Conservation (phyloP, 2,888 invertebrate genomes). For the Rotaria socialis region DNA sequence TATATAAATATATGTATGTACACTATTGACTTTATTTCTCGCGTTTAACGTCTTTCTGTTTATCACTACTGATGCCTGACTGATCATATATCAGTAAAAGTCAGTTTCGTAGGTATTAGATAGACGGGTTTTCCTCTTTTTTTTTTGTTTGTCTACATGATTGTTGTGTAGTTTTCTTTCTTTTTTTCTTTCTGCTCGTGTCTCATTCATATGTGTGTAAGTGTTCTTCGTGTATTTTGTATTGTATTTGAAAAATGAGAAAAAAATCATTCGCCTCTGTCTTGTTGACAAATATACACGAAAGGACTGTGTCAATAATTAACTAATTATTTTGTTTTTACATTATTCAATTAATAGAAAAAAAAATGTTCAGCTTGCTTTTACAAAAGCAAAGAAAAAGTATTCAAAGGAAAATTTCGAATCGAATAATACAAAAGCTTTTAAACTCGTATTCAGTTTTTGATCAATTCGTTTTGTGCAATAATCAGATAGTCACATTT, state of each 20-base stretch:
- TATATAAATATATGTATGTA: neutral
- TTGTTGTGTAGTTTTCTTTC: constrained; percentile 11
- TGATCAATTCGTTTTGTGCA: too few species aligned
- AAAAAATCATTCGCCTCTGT: neutral
- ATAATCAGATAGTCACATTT: too few species aligned
- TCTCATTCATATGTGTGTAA: neutral
- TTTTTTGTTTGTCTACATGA: constrained; percentile 8
- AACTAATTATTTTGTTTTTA: neutral
- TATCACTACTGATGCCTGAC: neutral
- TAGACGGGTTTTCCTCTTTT: neutral
- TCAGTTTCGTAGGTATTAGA: neutral
- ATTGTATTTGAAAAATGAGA: neutral
- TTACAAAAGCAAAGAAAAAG: too few species aligned
- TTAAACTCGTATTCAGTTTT: too few species aligned
- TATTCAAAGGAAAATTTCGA: too few species aligned
- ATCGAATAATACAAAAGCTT: too few species aligned
- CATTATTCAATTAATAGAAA: neutral
- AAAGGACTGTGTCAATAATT: neutral
- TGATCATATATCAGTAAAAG: neutral
- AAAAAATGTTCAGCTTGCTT: too few species aligned
- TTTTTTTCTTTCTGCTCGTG: neutral
- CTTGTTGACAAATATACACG: constrained; percentile 26
- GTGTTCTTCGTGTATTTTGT: neutral
- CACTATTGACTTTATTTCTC: neutral
- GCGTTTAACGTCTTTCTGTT: neutral